Evolutionary conservation across 2,888 invertebrate species (phyloP), one percentile per base, ranked within the genome.

Genomic region (Leptopilina drosophilae): DNA sequence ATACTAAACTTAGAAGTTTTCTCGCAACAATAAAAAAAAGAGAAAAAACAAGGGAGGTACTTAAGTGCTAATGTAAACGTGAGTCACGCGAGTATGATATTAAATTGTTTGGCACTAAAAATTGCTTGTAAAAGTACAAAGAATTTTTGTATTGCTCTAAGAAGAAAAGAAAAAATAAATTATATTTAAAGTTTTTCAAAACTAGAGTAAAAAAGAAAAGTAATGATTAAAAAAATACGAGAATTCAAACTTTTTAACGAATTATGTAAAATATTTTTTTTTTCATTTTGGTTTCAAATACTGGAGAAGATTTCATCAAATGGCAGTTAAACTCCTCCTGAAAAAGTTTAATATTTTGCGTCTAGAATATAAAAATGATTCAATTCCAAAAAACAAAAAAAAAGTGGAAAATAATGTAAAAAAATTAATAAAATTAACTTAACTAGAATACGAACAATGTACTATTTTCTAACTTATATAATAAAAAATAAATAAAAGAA

Each of bases 61-160:
- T 64, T 76, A 76, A 76, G 12, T 11, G 9, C 75, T 67, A 67
- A 67, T 49, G 33, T 73, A 73, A 73, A 53, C 53, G 59, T 15
- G 56, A 73, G 73, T 56, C 53, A 73, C 40, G 73, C 53, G 73
- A 73, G 73, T 73, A 73, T 73, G 56, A 73, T 73, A 40, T 73
- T 73, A 73, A 73, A 56, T 73, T 56, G 73, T 73, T 73, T 73
- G 73, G 73, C 73, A 73, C 73, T 73, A 73, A 73, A 73, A 73
- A 73, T 73, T 9, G 73, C 15, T 56, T 69, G 69, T 69, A 73
- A 73, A 73, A 62, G 53, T 59, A 73, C 73, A 33, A 56, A 73
- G 56, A 73, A 73, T 73, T 73, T 56, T 26, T 59, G n/a, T 73
- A 26, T 69, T 73, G 8, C 12, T 56, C 49, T 67, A 67, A 12